Base-by-base conservation (phyloP, 2,888 invertebrate genomes). In the Drosophila emarginata region DNA sequence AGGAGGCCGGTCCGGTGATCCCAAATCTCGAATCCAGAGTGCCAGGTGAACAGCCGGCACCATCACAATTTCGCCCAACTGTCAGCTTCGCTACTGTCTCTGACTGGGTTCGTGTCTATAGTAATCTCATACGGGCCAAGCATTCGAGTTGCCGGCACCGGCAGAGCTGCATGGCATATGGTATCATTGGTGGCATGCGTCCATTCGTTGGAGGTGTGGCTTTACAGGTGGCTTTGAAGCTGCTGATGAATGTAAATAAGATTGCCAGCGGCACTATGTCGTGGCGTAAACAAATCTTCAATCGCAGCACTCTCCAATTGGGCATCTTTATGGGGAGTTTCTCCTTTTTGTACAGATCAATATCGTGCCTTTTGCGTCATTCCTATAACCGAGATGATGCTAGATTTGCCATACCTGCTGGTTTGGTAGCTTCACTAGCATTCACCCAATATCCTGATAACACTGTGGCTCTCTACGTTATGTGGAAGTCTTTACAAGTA, bases 401-500 rank as follows among this genome's bases (percentile, higher is more conserved):
- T 9, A 81, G 92, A 12, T 94, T 94, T 90, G 95, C 96, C 0
- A 91, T 96, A 77, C 93, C 95, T 39, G 95, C 96, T 5, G 96
- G 95, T 15, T 91, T 95, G 62, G 79, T 96, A 14, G 95, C 96
- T 4, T 96, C 96, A 50, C 90, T 94, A 56, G 93, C 95, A 37
- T 96, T 97, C 92, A 92, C 93, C 26, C 94, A 94, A 79, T 96
- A 95, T 91, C 95, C 96, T 36, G 96, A 95, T 85, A 94, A 94
- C 50, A 95, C 96, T 0, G 93, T 97, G 59, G 95, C 96, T n/a
- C 93, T 97, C 28, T 97, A 97, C 90, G 94, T 96, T 5, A 93
- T 96, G 92, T 96, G 96, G 95, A 97, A 97, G 92, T 93, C 95
- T 53, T 92, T 96, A 45, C 97, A 97, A 93, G 96, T 96, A 90